A percentile compares a stretch with the other conserved stretches of the same genome.
phyloP scores from a whole-genome alignment of 1,140 invertebrate genomes.

The Caenorhabditis brenneri region DNA sequence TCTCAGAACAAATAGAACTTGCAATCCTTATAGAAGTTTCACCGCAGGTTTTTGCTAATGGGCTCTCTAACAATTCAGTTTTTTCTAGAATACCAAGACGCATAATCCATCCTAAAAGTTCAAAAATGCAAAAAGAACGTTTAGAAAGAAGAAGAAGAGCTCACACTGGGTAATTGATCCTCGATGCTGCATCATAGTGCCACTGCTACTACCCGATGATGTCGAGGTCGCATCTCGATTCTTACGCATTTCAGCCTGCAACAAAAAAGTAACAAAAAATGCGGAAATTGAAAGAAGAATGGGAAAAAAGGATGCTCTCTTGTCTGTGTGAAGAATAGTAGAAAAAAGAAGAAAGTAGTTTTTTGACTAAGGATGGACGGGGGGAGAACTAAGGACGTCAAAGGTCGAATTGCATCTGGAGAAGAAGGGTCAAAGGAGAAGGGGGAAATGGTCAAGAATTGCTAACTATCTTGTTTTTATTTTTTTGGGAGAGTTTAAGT shows the following conservation, averaged over 20 bases:
- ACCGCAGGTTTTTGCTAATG: too few species aligned
- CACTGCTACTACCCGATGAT: background rate
- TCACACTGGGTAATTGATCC: constrained; percentile 31
- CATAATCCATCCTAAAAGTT: background rate
- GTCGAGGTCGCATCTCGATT: background rate
- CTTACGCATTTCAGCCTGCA: constrained; percentile 46
- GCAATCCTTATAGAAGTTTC: too few species aligned
- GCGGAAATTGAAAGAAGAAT: constrained; percentile 41
- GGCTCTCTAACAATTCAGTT: too few species aligned
- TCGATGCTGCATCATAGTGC: background rate
- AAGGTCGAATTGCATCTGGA: constrained; percentile 19
- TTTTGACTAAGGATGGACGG: background rate
- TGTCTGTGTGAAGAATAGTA: background rate
- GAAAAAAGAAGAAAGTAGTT: background rate
- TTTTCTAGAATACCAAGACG: too few species aligned
- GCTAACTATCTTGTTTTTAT: background rate
- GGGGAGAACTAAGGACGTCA: background rate
- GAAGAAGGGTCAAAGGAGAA: background rate
- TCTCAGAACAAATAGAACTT: too few species aligned
- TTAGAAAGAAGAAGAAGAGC: background rate
- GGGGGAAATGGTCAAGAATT: background rate
- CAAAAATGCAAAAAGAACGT: background rate
- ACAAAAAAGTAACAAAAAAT: background rate
- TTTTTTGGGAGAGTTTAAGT: background rate
- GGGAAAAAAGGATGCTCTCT: background rate